Evolutionary conservation across 2,113 vertebrate species (phyloP).

Genomic region (Tringa solitaria): DNA sequence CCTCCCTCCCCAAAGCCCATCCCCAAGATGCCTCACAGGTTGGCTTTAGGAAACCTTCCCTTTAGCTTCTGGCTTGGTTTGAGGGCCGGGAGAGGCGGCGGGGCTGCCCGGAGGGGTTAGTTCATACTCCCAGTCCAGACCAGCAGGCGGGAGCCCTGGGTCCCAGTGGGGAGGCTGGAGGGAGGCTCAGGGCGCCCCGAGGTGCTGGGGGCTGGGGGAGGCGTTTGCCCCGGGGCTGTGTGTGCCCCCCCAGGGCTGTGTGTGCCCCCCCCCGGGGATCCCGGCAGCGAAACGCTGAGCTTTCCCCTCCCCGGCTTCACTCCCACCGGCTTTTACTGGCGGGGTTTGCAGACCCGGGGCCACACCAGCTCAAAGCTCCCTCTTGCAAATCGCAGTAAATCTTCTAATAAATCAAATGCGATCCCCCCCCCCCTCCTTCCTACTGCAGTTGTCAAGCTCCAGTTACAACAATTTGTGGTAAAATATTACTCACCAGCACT

Average conservation of each 20-base stretch:
- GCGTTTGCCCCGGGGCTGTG: rapidly evolving
- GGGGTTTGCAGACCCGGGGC: background rate
- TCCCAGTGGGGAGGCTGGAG: rapidly evolving
- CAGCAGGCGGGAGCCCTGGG: background rate
- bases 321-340: background rate
- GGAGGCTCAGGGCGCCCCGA: background rate
- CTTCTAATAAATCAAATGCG: conserved; percentile 4
- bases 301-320: background rate
- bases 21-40: background rate
- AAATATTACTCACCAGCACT: conserved; percentile 58
- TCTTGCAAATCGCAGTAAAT: background rate
- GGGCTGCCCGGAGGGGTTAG: background rate
- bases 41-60: background rate
- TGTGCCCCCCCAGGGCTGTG: background rate
- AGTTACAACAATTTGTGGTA: conserved; percentile 64
- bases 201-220: background rate
- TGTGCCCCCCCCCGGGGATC: background rate
- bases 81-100: background rate
- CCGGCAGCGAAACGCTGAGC: background rate
- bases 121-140: rapidly evolving
- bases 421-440: background rate
- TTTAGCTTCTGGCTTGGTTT: background rate
- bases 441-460: conserved; percentile 34
- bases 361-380: background rate
- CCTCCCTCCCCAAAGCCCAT: background rate